Evolutionary conservation across 2,113 vertebrate species (phyloP), one percentile per base, ranked within the genome.

Genomic region (Rattus rattus): DNA sequence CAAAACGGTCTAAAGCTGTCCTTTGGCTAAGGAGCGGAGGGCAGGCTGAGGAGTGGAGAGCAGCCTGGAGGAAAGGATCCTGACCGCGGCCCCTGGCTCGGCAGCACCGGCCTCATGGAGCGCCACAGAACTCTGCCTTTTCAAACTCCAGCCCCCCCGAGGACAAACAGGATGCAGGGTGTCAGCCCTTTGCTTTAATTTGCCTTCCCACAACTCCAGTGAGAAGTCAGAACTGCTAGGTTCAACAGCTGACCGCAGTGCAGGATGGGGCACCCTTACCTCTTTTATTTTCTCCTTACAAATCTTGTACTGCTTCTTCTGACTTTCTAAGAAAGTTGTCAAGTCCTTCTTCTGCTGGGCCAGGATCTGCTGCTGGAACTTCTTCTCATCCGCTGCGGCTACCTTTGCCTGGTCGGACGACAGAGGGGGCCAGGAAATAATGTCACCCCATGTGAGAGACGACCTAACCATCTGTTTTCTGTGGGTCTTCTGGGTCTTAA

Each of bases 241-340:
- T 61, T 39, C 80, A 49, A 13, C 14, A 49, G 39, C 67, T 43
- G 80, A 91, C n/a, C 36, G 43, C 43, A 43, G 43, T 43, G 24
- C 2, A 30, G 75, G 69, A 2, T 7, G 5, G 1, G 69, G 65
- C 47, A 33, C 20, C 11, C 98, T 99, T 98, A 99, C 99, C 99
- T 99, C 99, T 99, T 99, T 99, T 98, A 99, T 99, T 98, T 99
- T 99, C 98, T 99, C 99, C 98, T 99, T 99, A 99, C 99, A 99
- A 98, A 99, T 99, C 98, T 99, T 99, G 98, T 99, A 99, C 98
- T 99, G 99, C 98, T 99, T 99, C 99, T 99, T 99, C 98, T 99
- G 99, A 99, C 99, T 99, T 98, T 99, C 99, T 98, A 99, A 99
- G 98, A 99, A 99, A 97, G 99, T 99, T 98, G 99, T 99, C 98